Percentiles rank a stretch among this genome's conserved stretches.
Evolutionary conservation across 1,140 invertebrate species (phyloP).

Genomic region (Notospermus geniculatus): DNA sequence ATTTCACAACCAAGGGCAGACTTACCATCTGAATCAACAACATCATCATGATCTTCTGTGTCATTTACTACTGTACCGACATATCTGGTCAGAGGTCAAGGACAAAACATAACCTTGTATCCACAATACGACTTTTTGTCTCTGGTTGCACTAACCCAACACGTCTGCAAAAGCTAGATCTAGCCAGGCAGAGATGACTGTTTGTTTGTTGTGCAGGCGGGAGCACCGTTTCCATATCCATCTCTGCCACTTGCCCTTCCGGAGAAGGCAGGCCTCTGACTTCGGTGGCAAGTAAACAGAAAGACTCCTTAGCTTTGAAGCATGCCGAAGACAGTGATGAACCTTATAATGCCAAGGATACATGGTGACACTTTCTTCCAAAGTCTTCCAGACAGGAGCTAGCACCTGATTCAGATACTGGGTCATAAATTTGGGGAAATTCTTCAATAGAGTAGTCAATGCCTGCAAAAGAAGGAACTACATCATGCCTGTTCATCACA

Average conservation of each 20-base stretch:
- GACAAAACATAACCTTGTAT: constrained; percentile 10
- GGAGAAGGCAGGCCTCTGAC: too few relatives aligned
- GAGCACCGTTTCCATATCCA: too few relatives aligned
- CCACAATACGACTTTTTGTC: too few relatives aligned
- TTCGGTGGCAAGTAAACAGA: too few relatives aligned
- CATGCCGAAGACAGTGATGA: neutral
- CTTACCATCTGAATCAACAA: constrained; percentile 59
- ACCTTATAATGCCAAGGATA: constrained; percentile 47
- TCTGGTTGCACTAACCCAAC: too few relatives aligned
- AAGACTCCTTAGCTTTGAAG: neutral
- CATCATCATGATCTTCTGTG: constrained; percentile 58
- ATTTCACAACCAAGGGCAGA: constrained; percentile 7
- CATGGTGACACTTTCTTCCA: constrained; percentile 68
- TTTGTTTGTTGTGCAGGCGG: too few relatives aligned
- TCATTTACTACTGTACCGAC: constrained; percentile 64
- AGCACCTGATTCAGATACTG: constrained; percentile 68
- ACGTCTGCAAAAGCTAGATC: too few relatives aligned
- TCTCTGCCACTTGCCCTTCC: too few relatives aligned
- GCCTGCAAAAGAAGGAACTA: constrained; percentile 48
- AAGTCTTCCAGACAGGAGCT: constrained; percentile 69
- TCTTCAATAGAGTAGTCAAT: constrained; percentile 65
- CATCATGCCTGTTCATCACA: too few relatives aligned
- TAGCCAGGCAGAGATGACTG: too few relatives aligned
- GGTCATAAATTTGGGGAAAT: constrained; percentile 67
- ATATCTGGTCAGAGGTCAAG: constrained; percentile 53